Percentiles rank a stretch among this genome's conserved stretches.
These are phyloP conservation scores for Plotosus lineatus DNA, from an alignment of 2,113 vertebrate species.

Conservation along the genomic window DNA sequence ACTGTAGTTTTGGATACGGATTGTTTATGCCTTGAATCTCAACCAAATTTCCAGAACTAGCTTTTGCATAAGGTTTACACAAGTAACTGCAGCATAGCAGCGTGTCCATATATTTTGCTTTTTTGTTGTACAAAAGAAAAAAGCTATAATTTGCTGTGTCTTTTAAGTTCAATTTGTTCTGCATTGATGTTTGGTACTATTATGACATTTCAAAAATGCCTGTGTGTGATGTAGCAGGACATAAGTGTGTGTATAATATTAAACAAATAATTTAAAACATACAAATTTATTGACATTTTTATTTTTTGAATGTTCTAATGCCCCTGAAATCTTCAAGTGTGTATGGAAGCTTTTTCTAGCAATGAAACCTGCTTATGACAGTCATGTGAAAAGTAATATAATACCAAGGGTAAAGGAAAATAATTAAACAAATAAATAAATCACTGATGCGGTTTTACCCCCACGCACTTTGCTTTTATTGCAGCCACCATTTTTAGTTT, in stretches of 20 bases:
- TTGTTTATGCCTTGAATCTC: constrained; percentile 43
- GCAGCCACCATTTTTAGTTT: no score
- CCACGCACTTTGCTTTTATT: no score
- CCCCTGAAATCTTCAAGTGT: background rate
- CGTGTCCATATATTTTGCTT: constrained; percentile 56
- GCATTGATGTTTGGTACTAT: constrained; percentile 49
- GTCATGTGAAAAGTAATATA: no score
- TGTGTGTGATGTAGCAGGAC: constrained; percentile 47
- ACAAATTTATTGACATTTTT: background rate
- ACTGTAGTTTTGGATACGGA: constrained; percentile 32
- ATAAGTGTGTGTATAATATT: constrained; percentile 51
- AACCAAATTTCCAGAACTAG: constrained; percentile 43
- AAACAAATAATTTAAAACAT: constrained; percentile 43
- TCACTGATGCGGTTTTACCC: no score
- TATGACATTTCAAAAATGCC: constrained; percentile 50
- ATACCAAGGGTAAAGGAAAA: no score
- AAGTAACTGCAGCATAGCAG: constrained; percentile 42
- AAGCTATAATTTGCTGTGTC: constrained; percentile 20
- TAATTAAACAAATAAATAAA: no score
- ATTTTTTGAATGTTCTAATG: background rate
- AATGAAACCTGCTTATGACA: no score
- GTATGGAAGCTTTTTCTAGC: no score
- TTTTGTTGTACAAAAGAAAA: constrained; percentile 38
- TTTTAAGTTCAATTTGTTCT: constrained; percentile 39
- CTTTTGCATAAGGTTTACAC: constrained; percentile 43